Evolutionary conservation across 2,113 vertebrate genomes (phyloP).

Genomic region (Heterotis niloticus): DNA sequence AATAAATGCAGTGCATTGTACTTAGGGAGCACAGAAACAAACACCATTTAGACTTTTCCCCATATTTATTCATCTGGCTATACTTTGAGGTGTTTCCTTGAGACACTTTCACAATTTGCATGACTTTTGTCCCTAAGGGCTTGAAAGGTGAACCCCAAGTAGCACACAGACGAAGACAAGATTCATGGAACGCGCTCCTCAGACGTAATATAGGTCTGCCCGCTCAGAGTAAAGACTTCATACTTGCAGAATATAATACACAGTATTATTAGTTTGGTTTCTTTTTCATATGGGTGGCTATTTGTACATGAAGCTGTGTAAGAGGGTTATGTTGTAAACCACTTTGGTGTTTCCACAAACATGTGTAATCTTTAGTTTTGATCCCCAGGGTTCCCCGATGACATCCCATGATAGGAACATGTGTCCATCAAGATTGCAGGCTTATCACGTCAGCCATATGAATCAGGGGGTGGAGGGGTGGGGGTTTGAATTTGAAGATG

Average conservation of each 20-base stretch:
- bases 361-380: constrained; percentile 3
- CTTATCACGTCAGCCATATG: not conserved
- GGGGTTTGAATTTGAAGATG: not conserved
- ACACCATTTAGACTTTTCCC: not conserved
- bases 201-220: not conserved
- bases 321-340: not conserved
- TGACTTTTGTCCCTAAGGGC: constrained; percentile 4
- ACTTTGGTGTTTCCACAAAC: not conserved
- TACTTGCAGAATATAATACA: not conserved
- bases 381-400: constrained; percentile 7
- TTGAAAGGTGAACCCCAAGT: not conserved
- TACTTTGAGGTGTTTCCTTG: not conserved
- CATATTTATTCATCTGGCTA: not conserved
- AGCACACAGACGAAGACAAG: not conserved
- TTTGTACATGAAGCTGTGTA: not conserved
- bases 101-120: not conserved
- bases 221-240: not conserved
- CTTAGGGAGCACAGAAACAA: not conserved
- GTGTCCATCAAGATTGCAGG: constrained; percentile 11
- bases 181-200: not conserved
- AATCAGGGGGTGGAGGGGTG: constrained; percentile 1
- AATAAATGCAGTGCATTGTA: not conserved
- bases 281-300: not conserved
- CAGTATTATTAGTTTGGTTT: not conserved
- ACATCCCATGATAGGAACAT: constrained; percentile 1